Percentiles rank a stretch among this genome's conserved stretches.
Conservation (phyloP, 1,140 invertebrate genomes). For the Micrasema longulum region DNA sequence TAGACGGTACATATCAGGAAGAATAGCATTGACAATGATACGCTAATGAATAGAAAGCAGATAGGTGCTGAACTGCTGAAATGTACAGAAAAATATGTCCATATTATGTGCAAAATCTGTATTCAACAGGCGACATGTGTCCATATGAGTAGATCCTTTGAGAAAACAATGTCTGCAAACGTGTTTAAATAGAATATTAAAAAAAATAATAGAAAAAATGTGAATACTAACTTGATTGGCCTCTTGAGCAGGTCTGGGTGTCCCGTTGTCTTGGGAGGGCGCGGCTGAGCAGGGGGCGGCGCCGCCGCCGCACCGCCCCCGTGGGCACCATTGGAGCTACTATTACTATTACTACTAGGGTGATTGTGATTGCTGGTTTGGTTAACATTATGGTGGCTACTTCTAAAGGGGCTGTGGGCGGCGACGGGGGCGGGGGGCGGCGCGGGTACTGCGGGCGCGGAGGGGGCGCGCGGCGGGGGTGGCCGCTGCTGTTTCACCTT, state of each 20-base stretch:
- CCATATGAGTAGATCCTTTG: too few relatives aligned
- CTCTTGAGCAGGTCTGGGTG: conserved; percentile 76
- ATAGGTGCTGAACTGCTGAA: too few relatives aligned
- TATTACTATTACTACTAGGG: conserved; percentile 42
- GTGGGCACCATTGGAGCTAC: conserved; percentile 14
- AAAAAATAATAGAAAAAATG: too few relatives aligned
- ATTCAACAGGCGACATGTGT: too few relatives aligned
- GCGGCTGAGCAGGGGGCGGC: conserved; percentile 55
- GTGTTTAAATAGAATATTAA: too few relatives aligned
- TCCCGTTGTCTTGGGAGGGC: conserved; percentile 58
- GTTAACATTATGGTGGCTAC: neutral
- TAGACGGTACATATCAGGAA: too few relatives aligned
- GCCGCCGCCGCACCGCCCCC: conserved; percentile 1
- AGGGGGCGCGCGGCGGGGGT: conserved; percentile 56
- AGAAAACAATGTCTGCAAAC: too few relatives aligned
- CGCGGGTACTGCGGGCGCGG: conserved; percentile 56
- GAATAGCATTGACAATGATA: too few relatives aligned
- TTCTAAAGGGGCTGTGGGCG: conserved; percentile 13
- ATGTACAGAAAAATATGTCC: too few relatives aligned
- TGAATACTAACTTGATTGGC: conserved; percentile 79
- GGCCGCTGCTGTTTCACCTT: conserved; percentile 72
- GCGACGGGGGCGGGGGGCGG: conserved; percentile 12
- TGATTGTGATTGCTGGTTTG: conserved; percentile 32
- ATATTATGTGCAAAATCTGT: too few relatives aligned
- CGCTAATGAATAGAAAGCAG: too few relatives aligned